phyloP scores from a whole-genome alignment of 2,888 invertebrate genomes.

The Amiota communis region DNA sequence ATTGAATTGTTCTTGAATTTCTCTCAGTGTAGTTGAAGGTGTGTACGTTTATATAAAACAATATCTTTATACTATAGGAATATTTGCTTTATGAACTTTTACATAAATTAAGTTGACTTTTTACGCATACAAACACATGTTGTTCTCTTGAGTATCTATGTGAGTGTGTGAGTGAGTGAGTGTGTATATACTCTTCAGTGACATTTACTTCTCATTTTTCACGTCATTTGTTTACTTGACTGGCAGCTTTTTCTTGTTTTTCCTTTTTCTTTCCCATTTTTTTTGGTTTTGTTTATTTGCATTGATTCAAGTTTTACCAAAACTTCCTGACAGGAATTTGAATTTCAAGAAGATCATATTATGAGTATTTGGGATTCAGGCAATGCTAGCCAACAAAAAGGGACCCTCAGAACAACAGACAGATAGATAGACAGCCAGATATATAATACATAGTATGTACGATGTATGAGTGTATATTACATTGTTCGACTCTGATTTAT shows the following conservation, averaged over 20 bases:
- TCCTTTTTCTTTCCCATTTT: background rate
- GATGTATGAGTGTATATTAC: background rate
- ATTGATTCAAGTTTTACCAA: constrained; percentile 7
- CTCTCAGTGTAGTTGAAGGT: background rate
- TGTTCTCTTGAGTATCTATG: no score
- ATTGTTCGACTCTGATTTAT: background rate
- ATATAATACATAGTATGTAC: background rate
- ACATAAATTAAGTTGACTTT: constrained; percentile 64
- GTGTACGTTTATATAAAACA: background rate
- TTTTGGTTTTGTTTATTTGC: no score
- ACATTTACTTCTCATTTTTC: background rate
- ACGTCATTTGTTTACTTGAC: background rate
- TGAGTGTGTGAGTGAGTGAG: constrained; percentile 27
- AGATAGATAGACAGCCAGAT: background rate
- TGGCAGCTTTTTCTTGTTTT: background rate
- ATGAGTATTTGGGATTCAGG: no score
- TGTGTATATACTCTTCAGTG: constrained; percentile 2
- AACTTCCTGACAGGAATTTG: background rate
- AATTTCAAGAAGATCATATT: background rate
- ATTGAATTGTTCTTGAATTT: background rate
- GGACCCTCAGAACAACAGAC: background rate
- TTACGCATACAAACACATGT: constrained; percentile 34
- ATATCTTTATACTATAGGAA: background rate
- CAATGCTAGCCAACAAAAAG: background rate
- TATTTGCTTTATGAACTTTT: constrained; percentile 51